phyloP scores from a whole-genome alignment of 1,140 invertebrate species.

The Polypedilum vanderplanki region DNA sequence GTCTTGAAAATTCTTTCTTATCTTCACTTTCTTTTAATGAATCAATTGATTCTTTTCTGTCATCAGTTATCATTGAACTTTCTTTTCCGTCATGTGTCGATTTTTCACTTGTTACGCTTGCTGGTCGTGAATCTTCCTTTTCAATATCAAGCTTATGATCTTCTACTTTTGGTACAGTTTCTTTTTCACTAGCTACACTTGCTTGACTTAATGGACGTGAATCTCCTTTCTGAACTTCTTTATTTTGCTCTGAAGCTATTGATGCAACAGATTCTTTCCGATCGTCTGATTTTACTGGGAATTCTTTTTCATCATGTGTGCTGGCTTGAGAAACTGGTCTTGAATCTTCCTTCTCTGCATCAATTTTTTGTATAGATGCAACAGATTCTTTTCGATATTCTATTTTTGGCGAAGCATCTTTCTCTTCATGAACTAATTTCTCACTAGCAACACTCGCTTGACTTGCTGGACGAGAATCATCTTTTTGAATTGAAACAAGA shows the following conservation, averaged over 20 bases:
- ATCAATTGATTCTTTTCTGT: not conserved
- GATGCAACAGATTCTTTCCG: not conserved
- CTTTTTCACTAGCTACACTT: not conserved
- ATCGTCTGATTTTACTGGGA: not conserved
- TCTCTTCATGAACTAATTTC: not conserved
- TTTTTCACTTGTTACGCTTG: not conserved
- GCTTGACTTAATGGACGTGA: constrained; percentile 30
- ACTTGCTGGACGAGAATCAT: not conserved
- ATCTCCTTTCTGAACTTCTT: not conserved
- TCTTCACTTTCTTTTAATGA: not conserved
- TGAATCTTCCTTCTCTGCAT: not conserved
- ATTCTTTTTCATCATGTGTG: not conserved
- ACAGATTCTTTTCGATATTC: constrained; percentile 8
- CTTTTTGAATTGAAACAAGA: not conserved
- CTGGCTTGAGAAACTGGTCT: not conserved
- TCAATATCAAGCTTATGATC: too few relatives aligned
- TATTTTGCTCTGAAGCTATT: not conserved
- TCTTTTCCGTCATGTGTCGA: not conserved
- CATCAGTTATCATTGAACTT: not conserved
- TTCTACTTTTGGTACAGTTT: too few relatives aligned
- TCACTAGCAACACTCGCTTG: constrained; percentile 14
- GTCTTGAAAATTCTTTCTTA: constrained; percentile 29
- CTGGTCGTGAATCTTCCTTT: not conserved
- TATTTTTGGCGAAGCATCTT: not conserved
- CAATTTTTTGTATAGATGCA: not conserved